A percentile compares a stretch with the other conserved stretches of the same genome.
These are phyloP conservation scores for Formica aserva DNA, from an alignment of 2,888 invertebrate genomes.

Conservation along the genomic window DNA sequence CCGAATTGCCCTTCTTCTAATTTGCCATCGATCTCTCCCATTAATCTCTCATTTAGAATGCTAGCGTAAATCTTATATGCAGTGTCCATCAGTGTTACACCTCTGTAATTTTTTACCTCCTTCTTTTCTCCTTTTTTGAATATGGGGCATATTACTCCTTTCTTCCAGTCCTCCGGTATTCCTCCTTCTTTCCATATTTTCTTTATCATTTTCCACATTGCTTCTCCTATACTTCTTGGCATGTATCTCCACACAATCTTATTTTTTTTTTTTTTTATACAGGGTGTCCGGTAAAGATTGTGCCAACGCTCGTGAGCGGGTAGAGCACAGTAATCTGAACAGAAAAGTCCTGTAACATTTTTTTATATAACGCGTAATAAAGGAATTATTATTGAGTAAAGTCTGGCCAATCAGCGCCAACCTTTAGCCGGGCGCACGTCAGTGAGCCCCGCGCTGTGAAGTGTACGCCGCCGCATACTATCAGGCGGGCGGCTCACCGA, in stretches of 20 bases:
- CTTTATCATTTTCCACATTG: neutral
- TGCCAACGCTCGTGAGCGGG: no score
- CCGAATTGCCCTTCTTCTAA: neutral
- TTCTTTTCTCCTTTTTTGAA: conserved; percentile 6
- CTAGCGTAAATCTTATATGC: neutral
- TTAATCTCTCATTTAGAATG: neutral
- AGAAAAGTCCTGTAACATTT: no score
- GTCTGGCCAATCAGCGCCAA: no score
- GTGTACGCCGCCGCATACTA: no score
- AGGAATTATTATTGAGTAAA: no score
- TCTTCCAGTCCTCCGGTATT: conserved; percentile 16
- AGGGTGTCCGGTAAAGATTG: no score
- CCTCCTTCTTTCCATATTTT: conserved; percentile 23
- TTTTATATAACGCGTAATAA: no score
- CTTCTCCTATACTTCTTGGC: neutral
- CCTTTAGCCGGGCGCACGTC: no score
- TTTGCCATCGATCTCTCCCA: neutral
- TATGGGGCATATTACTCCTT: conserved; percentile 10
- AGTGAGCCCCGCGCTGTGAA: no score
- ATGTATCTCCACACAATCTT: neutral
- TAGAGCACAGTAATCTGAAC: no score
- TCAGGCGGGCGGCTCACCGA: no score
- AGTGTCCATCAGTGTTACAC: conserved; percentile 2
- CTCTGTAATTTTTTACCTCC: conserved; percentile 31
- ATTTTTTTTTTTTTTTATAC: no score